Base-by-base conservation (phyloP, 2,113 vertebrate genomes). In the Lutjanus erythropterus region DNA sequence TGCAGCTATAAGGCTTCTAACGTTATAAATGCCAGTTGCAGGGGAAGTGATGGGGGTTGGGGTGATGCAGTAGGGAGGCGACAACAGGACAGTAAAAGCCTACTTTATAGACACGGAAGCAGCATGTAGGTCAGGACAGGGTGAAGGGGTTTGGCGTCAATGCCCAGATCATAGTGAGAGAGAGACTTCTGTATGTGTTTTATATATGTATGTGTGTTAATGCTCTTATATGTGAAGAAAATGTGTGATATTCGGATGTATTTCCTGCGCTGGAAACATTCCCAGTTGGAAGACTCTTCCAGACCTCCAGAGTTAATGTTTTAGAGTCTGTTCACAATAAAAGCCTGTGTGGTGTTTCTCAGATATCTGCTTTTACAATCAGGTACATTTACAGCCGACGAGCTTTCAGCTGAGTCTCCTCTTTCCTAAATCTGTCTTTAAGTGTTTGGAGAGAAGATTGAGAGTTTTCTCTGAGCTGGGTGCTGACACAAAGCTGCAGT, bases 71-170 rank as follows among this genome's bases (percentile, higher is more conserved):
- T 5, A 64, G 14, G 14, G 37, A 50, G 18, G 44, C 1, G 60
- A 66, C n/a, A 47, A 62, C 49, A 42, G 41, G 41, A 50, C 31
- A 78, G 25, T 49, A 12, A 74, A 84, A 62, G 41, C 66, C 66
- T 31, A 47, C 37, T 64, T 89, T 37, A 67, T 18, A 64, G 85
- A 69, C 14, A 19, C 14, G 46, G 67, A 72, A 64, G 23, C 44
- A 27, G 71, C 84, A 86, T 83, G 86, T 76, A 72, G 81, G 87
- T 78, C 81, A 81, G 56, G 12, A 21, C 75, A 14, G 65, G 71
- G 71, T 31, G 70, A 81, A 37, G 64, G 31, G 21, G 9, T 44
- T 7, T 37, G 10, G 50, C 27, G 70, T 71, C 42, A 59, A 3
- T 11, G 41, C 23, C 9, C 18, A 8, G 41, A 72, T 60, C 29